Evolutionary conservation across 2,113 vertebrate genomes (phyloP).

Genomic region (Dasyprocta punctata): DNA sequence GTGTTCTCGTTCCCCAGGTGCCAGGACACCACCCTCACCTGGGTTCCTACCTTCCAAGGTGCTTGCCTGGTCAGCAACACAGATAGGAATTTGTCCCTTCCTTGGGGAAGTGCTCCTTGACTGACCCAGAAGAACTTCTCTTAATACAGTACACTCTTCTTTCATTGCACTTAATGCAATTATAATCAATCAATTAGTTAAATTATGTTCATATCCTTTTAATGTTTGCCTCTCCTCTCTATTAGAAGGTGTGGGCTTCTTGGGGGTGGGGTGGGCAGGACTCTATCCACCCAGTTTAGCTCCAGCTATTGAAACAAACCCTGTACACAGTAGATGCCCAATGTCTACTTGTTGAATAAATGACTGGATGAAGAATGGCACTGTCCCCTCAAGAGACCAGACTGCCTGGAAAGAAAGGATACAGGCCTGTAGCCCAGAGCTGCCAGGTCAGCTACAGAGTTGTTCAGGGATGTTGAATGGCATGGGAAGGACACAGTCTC

Average conservation of each 20-base stretch:
- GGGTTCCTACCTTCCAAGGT: background rate
- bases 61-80: background rate
- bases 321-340: background rate
- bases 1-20: background rate
- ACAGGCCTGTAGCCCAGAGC: no score
- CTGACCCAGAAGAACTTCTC: background rate
- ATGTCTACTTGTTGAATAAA: background rate
- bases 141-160: background rate
- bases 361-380: background rate
- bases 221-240: accelerated
- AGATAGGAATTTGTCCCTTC: background rate
- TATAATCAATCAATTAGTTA: background rate
- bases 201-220: no score
- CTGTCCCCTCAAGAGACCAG: background rate
- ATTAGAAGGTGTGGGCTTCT: background rate
- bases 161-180: background rate
- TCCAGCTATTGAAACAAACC: background rate
- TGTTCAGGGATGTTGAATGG: background rate
- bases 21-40: background rate
- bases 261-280: background rate
- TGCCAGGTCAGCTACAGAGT: background rate
- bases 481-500: background rate
- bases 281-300: background rate
- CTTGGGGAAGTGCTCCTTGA: background rate
- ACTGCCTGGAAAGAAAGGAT: background rate